These are phyloP conservation scores for Ophion ellenae DNA, from an alignment of 2,888 invertebrate genomes.

Conservation along the genomic window DNA sequence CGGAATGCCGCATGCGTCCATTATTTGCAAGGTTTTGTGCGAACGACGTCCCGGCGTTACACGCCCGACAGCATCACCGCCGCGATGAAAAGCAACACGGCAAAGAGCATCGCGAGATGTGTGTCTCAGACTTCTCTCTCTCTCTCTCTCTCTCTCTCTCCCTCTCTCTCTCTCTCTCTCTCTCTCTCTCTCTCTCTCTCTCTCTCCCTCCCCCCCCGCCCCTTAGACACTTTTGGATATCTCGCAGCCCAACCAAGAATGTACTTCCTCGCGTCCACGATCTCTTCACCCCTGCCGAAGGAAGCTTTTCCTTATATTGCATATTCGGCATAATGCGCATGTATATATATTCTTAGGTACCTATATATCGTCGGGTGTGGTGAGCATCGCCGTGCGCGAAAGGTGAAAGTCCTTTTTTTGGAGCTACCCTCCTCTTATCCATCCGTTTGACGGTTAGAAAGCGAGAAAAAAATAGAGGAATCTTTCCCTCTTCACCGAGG, in stretches of 20 bases:
- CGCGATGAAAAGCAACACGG: constrained; percentile 46
- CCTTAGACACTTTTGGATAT: constrained; percentile 28
- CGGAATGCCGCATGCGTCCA: constrained; percentile 25
- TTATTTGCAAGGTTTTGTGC: constrained; percentile 57
- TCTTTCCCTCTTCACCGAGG: not conserved
- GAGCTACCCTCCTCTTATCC: not conserved
- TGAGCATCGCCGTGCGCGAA: too few species aligned
- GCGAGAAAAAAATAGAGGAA: not conserved
- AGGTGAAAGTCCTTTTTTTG: too few species aligned
- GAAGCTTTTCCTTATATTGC: constrained; percentile 38
- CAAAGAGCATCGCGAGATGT: constrained; percentile 31
- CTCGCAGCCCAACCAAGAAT: constrained; percentile 45
- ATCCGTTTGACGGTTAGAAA: not conserved
- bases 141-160: constrained; percentile 25
- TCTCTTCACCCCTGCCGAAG: not conserved
- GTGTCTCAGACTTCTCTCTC: constrained; percentile 49
- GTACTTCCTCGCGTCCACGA: constrained; percentile 11
- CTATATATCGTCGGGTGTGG: not conserved
- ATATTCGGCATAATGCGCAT: constrained; percentile 13
- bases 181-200: constrained; percentile 11
- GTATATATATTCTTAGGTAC: constrained; percentile 17
- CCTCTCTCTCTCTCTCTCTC: not conserved
- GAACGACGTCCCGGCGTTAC: constrained; percentile 69
- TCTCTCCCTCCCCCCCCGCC: not conserved
- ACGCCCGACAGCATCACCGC: constrained; percentile 65